Evolutionary conservation across 2,888 invertebrate species (phyloP), one percentile per base, ranked within the genome.

Genomic region (Smittia sp.): DNA sequence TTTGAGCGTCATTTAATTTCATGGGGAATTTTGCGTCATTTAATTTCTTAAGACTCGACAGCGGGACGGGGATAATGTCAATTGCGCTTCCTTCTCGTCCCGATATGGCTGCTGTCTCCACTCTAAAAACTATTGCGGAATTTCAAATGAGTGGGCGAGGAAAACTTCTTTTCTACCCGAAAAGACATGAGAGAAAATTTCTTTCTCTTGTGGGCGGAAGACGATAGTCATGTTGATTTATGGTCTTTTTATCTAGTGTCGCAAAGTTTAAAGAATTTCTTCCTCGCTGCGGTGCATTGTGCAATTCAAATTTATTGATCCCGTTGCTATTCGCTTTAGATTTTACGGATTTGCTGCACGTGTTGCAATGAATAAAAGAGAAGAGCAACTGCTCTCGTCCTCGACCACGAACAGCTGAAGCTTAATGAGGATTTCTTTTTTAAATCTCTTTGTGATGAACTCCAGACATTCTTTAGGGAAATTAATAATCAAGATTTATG

Each of bases 391-490:
- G 11, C 15, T 46, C 11, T 46, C 46, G 11, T 15, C 2, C 46
- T 46, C 15, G 2, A 11, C 46, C 46, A 46, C 46, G n/a, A 46
- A 46, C 46, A 46, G 46, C 46, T 46, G 46, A 46, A 46, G 46
- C 15, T 46, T 32, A 46, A n/a, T 46, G 32, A 9, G n/a, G 46
- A 46, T 46, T 46, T 46, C n/a, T 46, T 46, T n/a, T 3, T 15
- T 46, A n/a, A 46, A 46, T 46, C 46, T 46, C 46, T n/a, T 46
- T n/a, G 15, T 46, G 46, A 46, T 46, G 46, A 46, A 46, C 46
- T 46, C 46, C 15, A 46, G 11, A 15, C n/a, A 13, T 11, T 46
- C 11, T 15, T 46, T 11, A 46, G 3, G 46, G 46, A 11, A 46
- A 11, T 46, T 46, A n/a, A 11, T 46, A 11, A 15, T 15, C 46